These are phyloP conservation scores for Chaetops frenatus DNA, from an alignment of 2,113 vertebrate species.

Conservation along the genomic window DNA sequence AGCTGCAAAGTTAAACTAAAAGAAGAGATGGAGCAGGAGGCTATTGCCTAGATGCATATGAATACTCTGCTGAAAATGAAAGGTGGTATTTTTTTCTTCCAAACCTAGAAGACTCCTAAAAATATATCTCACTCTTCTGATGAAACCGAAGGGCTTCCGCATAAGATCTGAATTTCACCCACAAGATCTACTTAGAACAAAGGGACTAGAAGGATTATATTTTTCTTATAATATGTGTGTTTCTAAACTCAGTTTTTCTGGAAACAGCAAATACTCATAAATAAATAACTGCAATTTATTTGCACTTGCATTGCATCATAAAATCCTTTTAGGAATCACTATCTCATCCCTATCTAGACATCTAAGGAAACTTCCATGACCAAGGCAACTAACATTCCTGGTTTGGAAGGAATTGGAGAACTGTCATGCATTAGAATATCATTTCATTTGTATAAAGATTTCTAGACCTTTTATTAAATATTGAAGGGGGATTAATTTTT, in stretches of 20 bases:
- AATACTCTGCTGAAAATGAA: neutral
- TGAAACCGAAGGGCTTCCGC: neutral
- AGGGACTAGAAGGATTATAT: neutral
- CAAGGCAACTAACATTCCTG: neutral
- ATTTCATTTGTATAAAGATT: neutral
- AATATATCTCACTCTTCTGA: neutral
- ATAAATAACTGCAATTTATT: neutral
- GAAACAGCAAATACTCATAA: neutral
- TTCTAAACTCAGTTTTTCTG: neutral
- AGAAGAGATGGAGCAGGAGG: neutral
- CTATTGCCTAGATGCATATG: neutral
- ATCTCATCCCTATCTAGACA: neutral
- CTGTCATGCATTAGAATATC: neutral
- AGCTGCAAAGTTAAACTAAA: neutral
- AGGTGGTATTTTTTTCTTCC: neutral
- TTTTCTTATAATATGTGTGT: neutral
- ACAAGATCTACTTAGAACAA: neutral
- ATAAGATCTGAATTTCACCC: neutral
- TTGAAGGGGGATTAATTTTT: neutral
- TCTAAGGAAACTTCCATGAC: neutral
- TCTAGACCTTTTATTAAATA: neutral
- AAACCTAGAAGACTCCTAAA: neutral
- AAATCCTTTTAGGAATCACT: neutral
- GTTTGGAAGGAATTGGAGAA: neutral
- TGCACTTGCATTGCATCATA: neutral